phyloP scores from a whole-genome alignment of 2,113 vertebrate genomes.

The Numenius arquata region DNA sequence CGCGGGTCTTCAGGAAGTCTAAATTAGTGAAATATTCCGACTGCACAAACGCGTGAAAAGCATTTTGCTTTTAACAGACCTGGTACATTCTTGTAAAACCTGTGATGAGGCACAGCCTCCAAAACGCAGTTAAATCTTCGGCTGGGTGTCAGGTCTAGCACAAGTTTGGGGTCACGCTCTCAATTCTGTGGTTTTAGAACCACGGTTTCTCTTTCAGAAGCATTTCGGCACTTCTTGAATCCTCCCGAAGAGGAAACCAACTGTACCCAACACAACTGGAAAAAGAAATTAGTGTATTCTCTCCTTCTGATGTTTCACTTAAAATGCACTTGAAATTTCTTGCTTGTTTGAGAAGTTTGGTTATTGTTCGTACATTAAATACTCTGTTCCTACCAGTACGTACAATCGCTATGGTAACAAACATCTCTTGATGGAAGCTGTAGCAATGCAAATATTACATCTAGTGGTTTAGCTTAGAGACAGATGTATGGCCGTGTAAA shows the following conservation, averaged over 20 bases:
- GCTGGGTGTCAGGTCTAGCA: background rate
- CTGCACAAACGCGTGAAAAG: accelerated
- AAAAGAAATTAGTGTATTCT: background rate
- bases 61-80: background rate
- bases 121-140: accelerated
- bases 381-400: background rate
- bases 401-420: slow-evolving; percentile 9
- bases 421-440: background rate
- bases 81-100: background rate
- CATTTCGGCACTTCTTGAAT: background rate
- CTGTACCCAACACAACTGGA: background rate
- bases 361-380: background rate
- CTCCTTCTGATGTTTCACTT: background rate
- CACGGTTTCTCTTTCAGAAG: background rate
- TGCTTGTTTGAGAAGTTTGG: background rate
- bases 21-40: background rate
- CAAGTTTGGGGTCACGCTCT: accelerated
- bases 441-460: background rate
- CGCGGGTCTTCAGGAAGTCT: background rate
- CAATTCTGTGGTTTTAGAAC: background rate
- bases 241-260: background rate
- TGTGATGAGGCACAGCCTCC: background rate
- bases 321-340: background rate
- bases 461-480: background rate
- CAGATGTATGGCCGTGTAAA: background rate